phyloP scores from a whole-genome alignment of 2,113 vertebrate species.

The Notothenia rossii region DNA sequence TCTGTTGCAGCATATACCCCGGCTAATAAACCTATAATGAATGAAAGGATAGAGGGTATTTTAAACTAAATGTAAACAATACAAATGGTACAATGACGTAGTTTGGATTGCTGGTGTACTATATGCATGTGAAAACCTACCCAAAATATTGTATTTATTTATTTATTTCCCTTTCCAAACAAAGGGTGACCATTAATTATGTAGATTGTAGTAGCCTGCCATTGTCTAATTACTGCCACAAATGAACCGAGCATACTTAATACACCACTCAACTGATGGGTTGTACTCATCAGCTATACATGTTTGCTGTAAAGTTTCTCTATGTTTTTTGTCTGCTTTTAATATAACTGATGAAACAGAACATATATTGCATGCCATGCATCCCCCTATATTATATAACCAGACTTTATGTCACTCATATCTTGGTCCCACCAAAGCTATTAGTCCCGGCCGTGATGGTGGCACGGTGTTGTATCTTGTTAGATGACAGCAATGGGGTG shows the following conservation, averaged over 20 bases:
- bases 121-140: neutral
- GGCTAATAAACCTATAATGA: neutral
- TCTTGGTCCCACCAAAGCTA: slow-evolving; percentile 35
- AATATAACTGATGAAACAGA: neutral
- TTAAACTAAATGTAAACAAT: neutral
- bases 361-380: neutral
- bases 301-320: slow-evolving; percentile 17
- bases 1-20: neutral
- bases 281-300: too few relatives aligned
- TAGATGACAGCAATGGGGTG: slow-evolving; percentile 60
- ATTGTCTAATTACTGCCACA: too few relatives aligned
- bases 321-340: slow-evolving; percentile 2
- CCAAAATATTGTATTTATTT: neutral
- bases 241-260: too few relatives aligned
- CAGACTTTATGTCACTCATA: slow-evolving; percentile 27
- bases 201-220: too few relatives aligned
- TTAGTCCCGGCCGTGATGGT: slow-evolving; percentile 45
- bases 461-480: slow-evolving; percentile 59
- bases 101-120: neutral
- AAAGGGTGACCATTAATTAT: too few relatives aligned
- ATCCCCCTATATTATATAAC: slow-evolving; percentile 5
- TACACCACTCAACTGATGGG: too few relatives aligned
- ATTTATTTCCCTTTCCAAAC: neutral
- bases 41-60: neutral
- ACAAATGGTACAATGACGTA: neutral